Base-by-base conservation (phyloP, 2,888 invertebrate species). In the Plagiodera versicolora region DNA sequence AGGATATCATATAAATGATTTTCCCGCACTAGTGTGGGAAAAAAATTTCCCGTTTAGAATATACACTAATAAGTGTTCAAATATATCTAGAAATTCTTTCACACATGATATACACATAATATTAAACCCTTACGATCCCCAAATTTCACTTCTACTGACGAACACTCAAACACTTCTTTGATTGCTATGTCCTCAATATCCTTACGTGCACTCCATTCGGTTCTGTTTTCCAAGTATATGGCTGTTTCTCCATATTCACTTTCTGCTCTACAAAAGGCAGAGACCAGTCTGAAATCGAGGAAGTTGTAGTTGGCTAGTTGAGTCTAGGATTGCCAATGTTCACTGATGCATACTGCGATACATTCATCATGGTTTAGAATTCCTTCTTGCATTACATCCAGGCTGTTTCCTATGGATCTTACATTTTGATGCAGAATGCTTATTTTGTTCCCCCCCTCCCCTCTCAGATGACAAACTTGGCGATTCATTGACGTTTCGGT, bases 121-220 rank as follows among this genome's bases (percentile, higher is more conserved):
- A 44, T 44, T 44, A 44, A 44, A 16, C 44, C 44, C 16, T 44
- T 10, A 44, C 44, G 44, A 44, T 44, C 3, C 44, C 44, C 44
- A 44, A 44, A 16, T 44, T 44, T 44, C 44, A 44, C 44, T 44
- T 44, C 44, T 44, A 44, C 16, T 44, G 44, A 44, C 44, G 44
- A 48, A 48, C 20, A 48, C 18, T 48, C 48, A 48, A 48, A 48
- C 18, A 48, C 48, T 14, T 18, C 48, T 48, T 11, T 48, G 48
- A 48, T 48, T 48, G 48, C 48, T 17, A 48, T 48, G 48, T 48
- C 20, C 48, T 48, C 48, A 48, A 48, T 48, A 48, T 48, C 48
- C 16, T 48, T 48, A 9, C 18, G 48, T 48, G 48, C 48, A 16
- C 4, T 17, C 19, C 18, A 11, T 50, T 50, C 24, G 14, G 18